Evolutionary conservation across 1,140 invertebrate genomes (phyloP).

Genomic region (Pseudachorutes palmiensis): DNA sequence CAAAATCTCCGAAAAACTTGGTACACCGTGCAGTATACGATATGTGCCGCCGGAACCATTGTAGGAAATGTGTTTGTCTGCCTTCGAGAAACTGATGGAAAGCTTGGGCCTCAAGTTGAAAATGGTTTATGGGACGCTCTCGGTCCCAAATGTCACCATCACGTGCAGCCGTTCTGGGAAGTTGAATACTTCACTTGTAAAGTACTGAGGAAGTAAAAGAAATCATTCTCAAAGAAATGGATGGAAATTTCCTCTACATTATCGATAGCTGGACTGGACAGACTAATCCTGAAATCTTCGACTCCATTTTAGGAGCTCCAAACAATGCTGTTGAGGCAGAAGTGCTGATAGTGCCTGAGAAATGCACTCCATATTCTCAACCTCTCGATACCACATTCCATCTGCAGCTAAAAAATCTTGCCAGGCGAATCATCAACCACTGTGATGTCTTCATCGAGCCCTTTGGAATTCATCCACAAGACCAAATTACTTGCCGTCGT

Average conservation of each 20-base stretch:
- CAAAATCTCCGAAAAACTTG: slow-evolving; percentile 25
- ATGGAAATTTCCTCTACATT: slow-evolving; percentile 21
- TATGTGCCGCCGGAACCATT: slow-evolving; percentile 13
- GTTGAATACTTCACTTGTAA: slow-evolving; percentile 9
- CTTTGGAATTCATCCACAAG: not conserved
- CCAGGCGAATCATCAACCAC: slow-evolving; percentile 5
- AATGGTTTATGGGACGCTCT: not conserved
- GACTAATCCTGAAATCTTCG: slow-evolving; percentile 13
- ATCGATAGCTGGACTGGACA: slow-evolving; percentile 27
- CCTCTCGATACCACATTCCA: slow-evolving; percentile 27
- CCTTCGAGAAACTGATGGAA: slow-evolving; percentile 23
- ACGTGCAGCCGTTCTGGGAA: slow-evolving; percentile 25
- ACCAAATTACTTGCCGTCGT: slow-evolving; percentile 15
- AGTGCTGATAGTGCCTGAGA: slow-evolving; percentile 17
- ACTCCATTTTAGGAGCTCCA: slow-evolving; percentile 6
- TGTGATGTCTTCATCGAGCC: not conserved
- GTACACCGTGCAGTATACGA: slow-evolving; percentile 27
- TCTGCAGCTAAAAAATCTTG: slow-evolving; percentile 21
- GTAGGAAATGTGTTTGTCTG: slow-evolving; percentile 25
- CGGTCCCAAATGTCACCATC: slow-evolving; percentile 18
- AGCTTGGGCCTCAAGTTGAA: slow-evolving; percentile 19
- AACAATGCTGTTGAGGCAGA: not conserved
- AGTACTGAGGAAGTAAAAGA: slow-evolving; percentile 20
- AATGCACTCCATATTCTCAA: slow-evolving; percentile 20
- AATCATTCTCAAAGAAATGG: not conserved